Evolutionary conservation across 2,797 vertebrate genomes (phyloP).

Genomic region (Setipinna tenuifilis): DNA sequence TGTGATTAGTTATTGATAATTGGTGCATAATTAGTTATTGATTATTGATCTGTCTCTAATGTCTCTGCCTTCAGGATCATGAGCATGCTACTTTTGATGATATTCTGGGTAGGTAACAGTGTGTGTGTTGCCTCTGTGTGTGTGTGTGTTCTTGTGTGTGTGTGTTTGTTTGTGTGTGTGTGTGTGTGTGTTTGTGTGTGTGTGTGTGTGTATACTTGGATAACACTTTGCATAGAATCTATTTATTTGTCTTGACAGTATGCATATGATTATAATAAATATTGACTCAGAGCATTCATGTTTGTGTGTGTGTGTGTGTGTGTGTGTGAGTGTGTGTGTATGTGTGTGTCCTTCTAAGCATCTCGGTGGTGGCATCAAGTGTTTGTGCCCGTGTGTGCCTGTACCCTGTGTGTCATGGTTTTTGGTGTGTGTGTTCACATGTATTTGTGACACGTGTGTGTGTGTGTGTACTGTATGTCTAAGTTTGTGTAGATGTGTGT

Average conservation of each 20-base stretch:
- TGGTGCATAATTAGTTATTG: constrained; percentile 8
- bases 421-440: constrained; percentile 21
- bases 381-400: constrained; percentile 28
- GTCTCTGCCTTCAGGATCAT: constrained; percentile 83
- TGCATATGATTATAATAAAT: too few species aligned
- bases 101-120: constrained; percentile 86
- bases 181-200: constrained; percentile 7
- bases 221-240: too few species aligned
- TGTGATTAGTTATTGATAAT: too few species aligned
- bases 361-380: background rate
- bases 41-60: constrained; percentile 39
- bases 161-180: constrained; percentile 27
- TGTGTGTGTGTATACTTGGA: constrained; percentile 27
- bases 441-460: constrained; percentile 24
- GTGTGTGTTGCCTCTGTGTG: background rate
- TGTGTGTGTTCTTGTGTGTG: constrained; percentile 11
- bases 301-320: constrained; percentile 21
- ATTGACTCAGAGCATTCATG: too few species aligned
- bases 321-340: background rate
- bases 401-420: background rate
- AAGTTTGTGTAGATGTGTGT: background rate
- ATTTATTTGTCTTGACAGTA: too few species aligned
- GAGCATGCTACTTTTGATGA: constrained; percentile 98
- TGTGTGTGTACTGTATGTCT: constrained; percentile 29
- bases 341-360: too few species aligned